Conservation (phyloP, 2,113 vertebrate genomes). For the Calidris pygmaea region DNA sequence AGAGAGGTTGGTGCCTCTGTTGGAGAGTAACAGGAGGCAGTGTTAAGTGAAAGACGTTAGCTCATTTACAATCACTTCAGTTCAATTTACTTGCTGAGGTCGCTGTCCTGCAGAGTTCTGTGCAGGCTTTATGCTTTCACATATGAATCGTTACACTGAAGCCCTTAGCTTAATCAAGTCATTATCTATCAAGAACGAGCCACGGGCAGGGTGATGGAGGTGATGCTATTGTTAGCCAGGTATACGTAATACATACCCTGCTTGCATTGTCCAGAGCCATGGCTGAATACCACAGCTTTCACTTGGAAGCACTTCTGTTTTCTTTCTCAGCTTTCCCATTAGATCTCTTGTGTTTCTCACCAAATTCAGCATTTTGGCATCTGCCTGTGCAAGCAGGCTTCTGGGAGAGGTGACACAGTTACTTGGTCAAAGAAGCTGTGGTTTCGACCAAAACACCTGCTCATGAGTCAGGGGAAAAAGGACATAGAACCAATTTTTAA, state of each 20-base stretch:
- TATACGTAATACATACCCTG: background rate
- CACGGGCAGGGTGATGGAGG: background rate
- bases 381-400: background rate
- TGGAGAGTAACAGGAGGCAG: conserved; percentile 41
- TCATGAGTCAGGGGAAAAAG: background rate
- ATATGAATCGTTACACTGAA: background rate
- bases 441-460: background rate
- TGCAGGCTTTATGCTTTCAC: background rate
- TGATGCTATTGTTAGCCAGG: conserved; percentile 18
- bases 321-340: background rate
- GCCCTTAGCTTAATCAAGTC: conserved; percentile 16
- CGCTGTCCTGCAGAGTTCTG: background rate
- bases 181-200: background rate
- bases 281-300: background rate
- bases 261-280: background rate
- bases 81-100: conserved; percentile 43
- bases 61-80: conserved; percentile 64
- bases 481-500: background rate
- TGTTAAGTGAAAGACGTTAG: conserved; percentile 59
- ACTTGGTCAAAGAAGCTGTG: background rate
- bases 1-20: conserved; percentile 39
- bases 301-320: background rate
- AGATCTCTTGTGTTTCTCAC: background rate
- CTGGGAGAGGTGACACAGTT: background rate
- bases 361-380: background rate